Evolutionary conservation across 1,140 invertebrate species (phyloP), one percentile per base, ranked within the genome.

Genomic region (Agraylea sexmaculata): DNA sequence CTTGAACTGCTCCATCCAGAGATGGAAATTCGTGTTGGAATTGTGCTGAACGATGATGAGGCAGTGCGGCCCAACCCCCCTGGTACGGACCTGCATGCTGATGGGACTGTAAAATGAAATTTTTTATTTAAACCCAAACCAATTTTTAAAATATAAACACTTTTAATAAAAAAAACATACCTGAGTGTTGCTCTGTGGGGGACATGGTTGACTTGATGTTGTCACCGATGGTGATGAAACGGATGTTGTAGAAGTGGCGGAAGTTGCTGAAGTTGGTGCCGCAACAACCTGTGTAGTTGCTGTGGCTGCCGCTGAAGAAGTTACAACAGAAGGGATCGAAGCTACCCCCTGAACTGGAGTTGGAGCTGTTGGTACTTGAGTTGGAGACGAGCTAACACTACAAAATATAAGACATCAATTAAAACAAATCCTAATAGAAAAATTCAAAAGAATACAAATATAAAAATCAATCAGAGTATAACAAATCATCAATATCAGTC

Each of bases 1-100:
- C 65, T 51, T 58, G 60, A 49, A 61, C 59, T 27, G 59, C 60
- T 54, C 71, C 73, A 60, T 70, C 71, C 57, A 86, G 68, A 52
- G 78, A 83, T 49, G 83, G 82, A 63, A 86, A 86, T 64, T 87
- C 83, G 75, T 82, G 80, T 62, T 84, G 80, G 65, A 86, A 87
- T 59, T 81, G 80, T 45, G 80, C 73, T 42, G 77, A 78, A 49
- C 78, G 77, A 47, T 78, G 78, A 3, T 69, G 66, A n/a, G 68
- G 77, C 54, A 66, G 69, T 47, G 70, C 60, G 62, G 61, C 70
- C 72, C 64, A 74, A 60, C 68, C 69, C 56, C 55, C 47, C 47
- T 31, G 47, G 47, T 42, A 49, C 30, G 37, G 32, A 40, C 22
- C 40, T 31, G 43, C 47, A 49, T 45, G 47, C 47, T 45, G 47